Percentiles rank a stretch among this genome's conserved stretches.
These are phyloP conservation scores for Heteromurus nitidus DNA, from an alignment of 2,888 invertebrate genomes.

Conservation along the genomic window DNA sequence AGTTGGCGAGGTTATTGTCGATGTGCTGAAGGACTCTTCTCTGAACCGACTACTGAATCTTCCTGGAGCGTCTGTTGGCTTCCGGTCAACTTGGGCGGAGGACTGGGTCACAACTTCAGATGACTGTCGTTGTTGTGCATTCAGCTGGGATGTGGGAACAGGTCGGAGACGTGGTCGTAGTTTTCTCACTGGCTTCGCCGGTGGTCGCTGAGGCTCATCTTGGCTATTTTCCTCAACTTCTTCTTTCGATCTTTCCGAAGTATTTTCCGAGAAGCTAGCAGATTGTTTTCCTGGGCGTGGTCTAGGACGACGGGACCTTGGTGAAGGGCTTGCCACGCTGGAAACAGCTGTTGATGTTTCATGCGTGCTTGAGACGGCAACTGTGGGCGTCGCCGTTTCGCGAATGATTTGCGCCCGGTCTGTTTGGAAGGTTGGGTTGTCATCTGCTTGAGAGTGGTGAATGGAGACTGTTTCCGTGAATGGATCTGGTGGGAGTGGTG, in stretches of 20 bases:
- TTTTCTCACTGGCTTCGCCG: slow-evolving; percentile 53
- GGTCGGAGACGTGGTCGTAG: slow-evolving; percentile 57
- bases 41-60: slow-evolving; percentile 71
- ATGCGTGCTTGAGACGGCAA: not conserved
- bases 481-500: slow-evolving; percentile 20
- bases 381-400: slow-evolving; percentile 30
- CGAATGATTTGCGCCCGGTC: slow-evolving; percentile 28
- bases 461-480: slow-evolving; percentile 45
- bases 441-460: slow-evolving; percentile 28
- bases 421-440: slow-evolving; percentile 25
- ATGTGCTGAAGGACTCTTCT: slow-evolving; percentile 62
- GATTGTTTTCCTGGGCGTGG: slow-evolving; percentile 33
- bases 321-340: not conserved
- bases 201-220: not conserved
- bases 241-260: slow-evolving; percentile 17
- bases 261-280: not conserved
- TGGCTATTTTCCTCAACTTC: slow-evolving; percentile 29
- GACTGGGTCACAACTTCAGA: slow-evolving; percentile 63
- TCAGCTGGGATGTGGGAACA: slow-evolving; percentile 18
- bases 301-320: slow-evolving; percentile 43
- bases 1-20: slow-evolving; percentile 16
- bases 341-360: slow-evolving; percentile 6
- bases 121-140: slow-evolving; percentile 35
- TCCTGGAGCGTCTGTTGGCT: slow-evolving; percentile 72
- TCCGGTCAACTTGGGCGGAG: slow-evolving; percentile 67